These are phyloP conservation scores for Clostera curtula DNA, from an alignment of 2,888 invertebrate species.

Conservation along the genomic window DNA sequence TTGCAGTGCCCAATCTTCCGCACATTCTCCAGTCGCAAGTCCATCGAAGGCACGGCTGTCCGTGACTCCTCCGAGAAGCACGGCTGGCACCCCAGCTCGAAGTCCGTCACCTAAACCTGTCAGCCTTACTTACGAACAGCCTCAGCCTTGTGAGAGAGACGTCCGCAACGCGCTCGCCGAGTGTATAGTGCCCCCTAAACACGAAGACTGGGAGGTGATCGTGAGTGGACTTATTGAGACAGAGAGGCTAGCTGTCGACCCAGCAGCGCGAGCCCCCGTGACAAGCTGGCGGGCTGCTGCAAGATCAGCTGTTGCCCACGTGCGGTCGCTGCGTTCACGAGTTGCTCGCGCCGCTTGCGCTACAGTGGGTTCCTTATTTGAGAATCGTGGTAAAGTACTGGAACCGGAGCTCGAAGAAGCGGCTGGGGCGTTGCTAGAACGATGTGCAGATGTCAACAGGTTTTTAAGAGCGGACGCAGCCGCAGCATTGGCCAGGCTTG, in stretches of 20 bases:
- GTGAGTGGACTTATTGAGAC: conserved; percentile 82
- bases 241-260: conserved; percentile 80
- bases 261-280: conserved; percentile 81
- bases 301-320: conserved; percentile 82
- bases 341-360: conserved; percentile 92
- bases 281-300: conserved; percentile 80
- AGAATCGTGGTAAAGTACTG: conserved; percentile 70
- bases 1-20: conserved; percentile 7
- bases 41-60: conserved; percentile 11
- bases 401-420: conserved; percentile 91
- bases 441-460: conserved; percentile 94
- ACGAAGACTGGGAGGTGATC: conserved; percentile 87
- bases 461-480: conserved; percentile 94
- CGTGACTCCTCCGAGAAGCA: conserved; percentile 28
- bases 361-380: conserved; percentile 87
- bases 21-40: conserved; percentile 10
- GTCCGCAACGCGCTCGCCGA: conserved; percentile 57
- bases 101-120: conserved; percentile 38
- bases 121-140: conserved; percentile 25
- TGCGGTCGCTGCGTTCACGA: conserved; percentile 93
- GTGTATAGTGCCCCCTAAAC: conserved; percentile 71
- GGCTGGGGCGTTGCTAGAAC: conserved; percentile 85
- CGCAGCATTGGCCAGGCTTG: conserved; percentile 86
- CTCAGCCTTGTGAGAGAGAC: conserved; percentile 36
- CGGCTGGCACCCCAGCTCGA: conserved; percentile 30